Conservation (phyloP, 2,888 invertebrate species). For the Tolmerus cingulatus region DNA sequence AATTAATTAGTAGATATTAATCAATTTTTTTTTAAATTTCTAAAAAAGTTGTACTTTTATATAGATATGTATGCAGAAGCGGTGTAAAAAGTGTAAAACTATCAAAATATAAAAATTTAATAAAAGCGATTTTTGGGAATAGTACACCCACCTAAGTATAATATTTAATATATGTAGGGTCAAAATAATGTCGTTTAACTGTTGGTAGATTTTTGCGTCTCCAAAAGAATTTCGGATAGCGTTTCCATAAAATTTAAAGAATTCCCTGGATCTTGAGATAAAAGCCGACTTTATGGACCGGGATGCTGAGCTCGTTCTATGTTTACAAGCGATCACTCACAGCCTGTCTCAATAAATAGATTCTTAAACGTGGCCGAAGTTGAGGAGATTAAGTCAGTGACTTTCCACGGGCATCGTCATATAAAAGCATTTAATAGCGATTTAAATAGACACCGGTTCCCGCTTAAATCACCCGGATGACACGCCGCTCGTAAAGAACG, state of each 20-base stretch:
- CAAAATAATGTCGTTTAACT: background rate
- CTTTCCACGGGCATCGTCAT: background rate
- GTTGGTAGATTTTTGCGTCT: background rate
- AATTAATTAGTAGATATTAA: no score
- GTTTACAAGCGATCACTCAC: background rate
- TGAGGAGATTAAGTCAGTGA: background rate
- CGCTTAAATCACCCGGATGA: background rate
- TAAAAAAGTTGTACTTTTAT: no score
- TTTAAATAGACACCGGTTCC: constrained; percentile 13
- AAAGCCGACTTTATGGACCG: background rate
- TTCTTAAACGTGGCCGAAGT: background rate
- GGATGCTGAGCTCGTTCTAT: background rate
- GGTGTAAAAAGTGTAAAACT: no score
- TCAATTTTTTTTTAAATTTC: no score
- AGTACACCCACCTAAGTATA: no score
- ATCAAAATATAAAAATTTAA: no score
- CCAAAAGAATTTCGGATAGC: background rate
- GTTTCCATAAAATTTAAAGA: background rate
- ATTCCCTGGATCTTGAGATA: background rate
- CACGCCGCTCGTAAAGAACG: constrained; percentile 23
- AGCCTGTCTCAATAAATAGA: background rate
- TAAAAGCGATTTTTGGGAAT: no score
- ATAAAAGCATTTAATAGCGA: background rate
- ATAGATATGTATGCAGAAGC: no score
- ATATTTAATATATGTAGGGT: no score